These are phyloP conservation scores for Trichoplax adhaerens DNA, from an alignment of 37 sponge, comb jelly and placozoan species.

Conservation along the genomic window DNA sequence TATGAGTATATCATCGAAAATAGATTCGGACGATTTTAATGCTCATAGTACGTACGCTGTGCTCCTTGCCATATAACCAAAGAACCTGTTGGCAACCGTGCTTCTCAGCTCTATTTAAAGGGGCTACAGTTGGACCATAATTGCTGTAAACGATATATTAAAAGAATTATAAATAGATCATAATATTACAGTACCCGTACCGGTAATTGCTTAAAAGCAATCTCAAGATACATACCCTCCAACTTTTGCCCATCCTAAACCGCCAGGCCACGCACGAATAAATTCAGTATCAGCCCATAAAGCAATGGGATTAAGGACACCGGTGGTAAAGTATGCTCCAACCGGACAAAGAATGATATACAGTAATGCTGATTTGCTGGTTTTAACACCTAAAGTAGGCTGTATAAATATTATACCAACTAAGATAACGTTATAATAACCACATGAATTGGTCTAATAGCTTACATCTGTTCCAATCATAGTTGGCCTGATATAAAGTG, in stretches of 20 bases:
- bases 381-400: slow-evolving; percentile 39
- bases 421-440: background rate
- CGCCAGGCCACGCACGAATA: slow-evolving; percentile 88
- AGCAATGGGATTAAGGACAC: slow-evolving; percentile 55
- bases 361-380: slow-evolving; percentile 50
- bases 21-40: background rate
- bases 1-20: background rate
- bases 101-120: slow-evolving; percentile 45
- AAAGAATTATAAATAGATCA: background rate
- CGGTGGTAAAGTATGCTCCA: slow-evolving; percentile 72
- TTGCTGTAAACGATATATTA: slow-evolving; percentile 43
- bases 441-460: background rate
- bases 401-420: background rate
- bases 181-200: slow-evolving; percentile 22
- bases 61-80: slow-evolving; percentile 85
- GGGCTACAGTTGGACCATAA: slow-evolving; percentile 82
- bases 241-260: slow-evolving; percentile 71
- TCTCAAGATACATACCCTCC: slow-evolving; percentile 42
- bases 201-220: background rate
- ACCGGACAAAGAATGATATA: slow-evolving; percentile 73
- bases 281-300: slow-evolving; percentile 77
- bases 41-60: slow-evolving; percentile 3
- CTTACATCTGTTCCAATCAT: slow-evolving; percentile 80
- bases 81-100: slow-evolving; percentile 72
- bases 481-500: slow-evolving; percentile 89